Percentiles rank a stretch among this genome's conserved stretches.
Conservation (phyloP, 2,888 invertebrate genomes). For the Coelogynopora nodosa region DNA sequence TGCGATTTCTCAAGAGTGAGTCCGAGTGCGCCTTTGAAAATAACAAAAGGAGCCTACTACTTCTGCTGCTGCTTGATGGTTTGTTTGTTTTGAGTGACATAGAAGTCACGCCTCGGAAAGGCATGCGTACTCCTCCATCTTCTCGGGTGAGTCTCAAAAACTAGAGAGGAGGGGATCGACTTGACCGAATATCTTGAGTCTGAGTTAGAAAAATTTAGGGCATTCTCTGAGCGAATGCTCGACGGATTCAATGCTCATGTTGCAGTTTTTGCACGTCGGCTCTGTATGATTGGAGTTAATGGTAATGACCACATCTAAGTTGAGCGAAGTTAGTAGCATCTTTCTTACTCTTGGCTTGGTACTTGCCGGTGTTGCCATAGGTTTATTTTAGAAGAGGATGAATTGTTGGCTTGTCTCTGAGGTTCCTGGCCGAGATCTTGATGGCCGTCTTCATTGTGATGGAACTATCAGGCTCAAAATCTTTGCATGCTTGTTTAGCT, state of each 20-base stretch:
- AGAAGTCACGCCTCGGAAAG: not conserved
- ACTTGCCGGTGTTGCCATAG: not conserved
- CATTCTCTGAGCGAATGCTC: conserved; percentile 4
- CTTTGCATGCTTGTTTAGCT: conserved; percentile 14
- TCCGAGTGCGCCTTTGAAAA: too few relatives aligned
- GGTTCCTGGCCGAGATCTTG: not conserved
- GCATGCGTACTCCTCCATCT: not conserved
- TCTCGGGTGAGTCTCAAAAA: not conserved
- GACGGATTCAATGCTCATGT: not conserved
- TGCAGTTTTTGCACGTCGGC: not conserved
- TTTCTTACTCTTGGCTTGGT: not conserved
- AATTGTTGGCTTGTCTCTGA: not conserved
- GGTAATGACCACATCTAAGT: conserved; percentile 10
- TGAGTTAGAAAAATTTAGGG: not conserved
- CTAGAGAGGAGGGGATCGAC: conserved; percentile 2
- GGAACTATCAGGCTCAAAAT: not conserved
- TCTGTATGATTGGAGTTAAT: not conserved
- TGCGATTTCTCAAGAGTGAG: too few relatives aligned
- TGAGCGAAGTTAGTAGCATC: not conserved
- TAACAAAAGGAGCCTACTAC: too few relatives aligned
- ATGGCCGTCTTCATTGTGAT: not conserved
- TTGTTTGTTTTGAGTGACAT: not conserved
- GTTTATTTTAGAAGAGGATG: not conserved
- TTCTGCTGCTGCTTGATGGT: not conserved
- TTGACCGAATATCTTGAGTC: not conserved